Evolutionary conservation across 2,888 invertebrate genomes (phyloP), one percentile per base, ranked within the genome.

Genomic region (Alloscopus bannaensis): DNA sequence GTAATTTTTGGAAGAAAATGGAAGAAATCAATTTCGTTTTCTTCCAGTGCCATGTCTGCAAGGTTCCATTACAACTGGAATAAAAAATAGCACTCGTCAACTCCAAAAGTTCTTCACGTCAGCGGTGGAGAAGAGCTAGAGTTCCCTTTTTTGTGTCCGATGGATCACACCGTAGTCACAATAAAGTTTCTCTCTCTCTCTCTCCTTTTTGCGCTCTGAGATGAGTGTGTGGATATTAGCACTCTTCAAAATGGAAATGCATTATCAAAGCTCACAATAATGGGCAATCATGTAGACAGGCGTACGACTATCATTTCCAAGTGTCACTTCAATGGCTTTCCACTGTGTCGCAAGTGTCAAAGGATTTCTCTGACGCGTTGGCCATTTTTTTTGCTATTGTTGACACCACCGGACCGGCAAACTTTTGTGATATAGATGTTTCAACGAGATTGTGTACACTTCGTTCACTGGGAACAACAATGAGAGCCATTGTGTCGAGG

Each of bases 1-100:
- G n/a, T n/a, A n/a, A n/a, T n/a, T n/a, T n/a, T n/a, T n/a, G n/a
- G n/a, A n/a, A n/a, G n/a, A n/a, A n/a, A n/a, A n/a, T n/a, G n/a
- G n/a, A n/a, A n/a, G n/a, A n/a, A n/a, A n/a, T n/a, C n/a, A n/a
- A n/a, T n/a, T n/a, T n/a, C n/a, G n/a, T n/a, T n/a, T n/a, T n/a
- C n/a, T n/a, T n/a, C n/a, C n/a, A n/a, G n/a, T n/a, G n/a, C n/a
- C n/a, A n/a, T n/a, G n/a, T n/a, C n/a, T n/a, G n/a, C 77, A 77
- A 77, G 77, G 77, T 70, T 77, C 70, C 40, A 70, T 69, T 76
- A 50, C 76, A 60, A 70, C 59, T 77, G 62, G 76, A 76, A 65
- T 42, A 64, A 50, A 65, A 65, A 76, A 68, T 55, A 68, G 62
- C 69, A 76, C 68, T 64, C 57, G 45, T 57, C 55, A 52, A 42